Base-by-base conservation (phyloP, 1,140 invertebrate species). In the Drosophila kurseongensis region DNA sequence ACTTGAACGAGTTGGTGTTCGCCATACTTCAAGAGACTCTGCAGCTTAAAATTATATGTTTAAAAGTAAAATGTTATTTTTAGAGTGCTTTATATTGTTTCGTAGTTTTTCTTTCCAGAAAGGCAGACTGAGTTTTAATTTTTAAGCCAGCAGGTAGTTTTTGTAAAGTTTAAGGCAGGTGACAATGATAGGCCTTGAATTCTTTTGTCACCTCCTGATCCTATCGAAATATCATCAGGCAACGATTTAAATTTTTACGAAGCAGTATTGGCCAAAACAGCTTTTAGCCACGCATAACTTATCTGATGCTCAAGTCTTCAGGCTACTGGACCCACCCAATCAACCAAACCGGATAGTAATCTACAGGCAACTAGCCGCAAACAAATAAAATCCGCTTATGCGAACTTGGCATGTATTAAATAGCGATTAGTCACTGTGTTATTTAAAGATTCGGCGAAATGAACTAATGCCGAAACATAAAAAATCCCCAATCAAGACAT, bases 291-390 rank as follows among this genome's bases (percentile, higher is more conserved):
- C 57, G 58, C 55, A 85, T 85, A 52, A 55, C 42, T 71, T 32
- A 72, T 54, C 50, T 35, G 56, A 76, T 62, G 62, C 65, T 68
- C 62, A 69, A 69, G 58, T 68, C 61, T 69, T 44, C 29, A 47
- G 59, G 68, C 54, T 69, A 35, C 47, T 41, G 38, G 54, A 73
- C 27, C 44, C 45, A 51, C 52, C 40, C 45, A 80, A 77, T 77
- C 55, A 69, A 56, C 36, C 54, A 75, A 85, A 86, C 82, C 82
- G 82, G 82, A 82, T 88, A 85, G 77, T 69, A 78, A 63, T 40
- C 42, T 45, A 75, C 68, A 63, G 50, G 36, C 78, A 48, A 59
- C 59, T 45, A 72, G 29, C 48, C 50, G 51, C 62, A n/a, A 80
- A 69, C 59, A 63, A 75, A 80, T 71, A 44, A 78, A 78, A 85